Evolutionary conservation across 2,888 invertebrate genomes (phyloP), one percentile per base, ranked within the genome.

Genomic region (Polyommatus icarus): DNA sequence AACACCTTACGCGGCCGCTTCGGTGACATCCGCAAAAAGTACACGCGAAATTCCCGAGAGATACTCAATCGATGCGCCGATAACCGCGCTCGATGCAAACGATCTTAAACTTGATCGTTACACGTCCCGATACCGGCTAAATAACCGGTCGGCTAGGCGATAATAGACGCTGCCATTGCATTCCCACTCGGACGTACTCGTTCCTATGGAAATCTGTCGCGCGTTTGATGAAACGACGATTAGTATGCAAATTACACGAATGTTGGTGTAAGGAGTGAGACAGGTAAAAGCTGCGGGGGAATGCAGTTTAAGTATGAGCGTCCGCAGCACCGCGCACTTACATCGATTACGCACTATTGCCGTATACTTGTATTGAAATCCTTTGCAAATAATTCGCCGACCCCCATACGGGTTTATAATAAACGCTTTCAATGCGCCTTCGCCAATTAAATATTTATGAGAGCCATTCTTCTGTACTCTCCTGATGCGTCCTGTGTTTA

Each of bases 11-110:
- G 86, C 84, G 85, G 88, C 87, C 87, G 87, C 89, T 92, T 93
- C 90, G 92, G 93, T 90, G 92, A 91, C 92, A 93, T 91, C 87
- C 89, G 89, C 93, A 93, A 93, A 93, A 93, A 93, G 88, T 89
- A 87, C 87, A 88, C 89, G 87, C 86, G 86, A 90, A 89, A 87
- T 90, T 91, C 89, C 85, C 86, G 86, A 85, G 86, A 86, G 86
- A 89, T 88, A 87, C 86, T 87, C 89, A 89, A 90, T 90, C 89
- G 88, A 88, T 87, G 87, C 84, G 83, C 85, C 86, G 84, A 86
- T 81, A 82, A 81, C 79, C 79, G 80, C 81, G 79, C 80, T 83
- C 85, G 87, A 86, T 85, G 85, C 83, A 85, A 85, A 84, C 85
- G 84, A 85, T 83, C 84, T 85, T 87, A 84, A 86, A 87, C 86